A percentile compares a stretch with the other conserved stretches of the same genome.
These are phyloP conservation scores for Oncorhynchus keta DNA, from an alignment of 2,113 vertebrate genomes.

Conservation along the genomic window DNA sequence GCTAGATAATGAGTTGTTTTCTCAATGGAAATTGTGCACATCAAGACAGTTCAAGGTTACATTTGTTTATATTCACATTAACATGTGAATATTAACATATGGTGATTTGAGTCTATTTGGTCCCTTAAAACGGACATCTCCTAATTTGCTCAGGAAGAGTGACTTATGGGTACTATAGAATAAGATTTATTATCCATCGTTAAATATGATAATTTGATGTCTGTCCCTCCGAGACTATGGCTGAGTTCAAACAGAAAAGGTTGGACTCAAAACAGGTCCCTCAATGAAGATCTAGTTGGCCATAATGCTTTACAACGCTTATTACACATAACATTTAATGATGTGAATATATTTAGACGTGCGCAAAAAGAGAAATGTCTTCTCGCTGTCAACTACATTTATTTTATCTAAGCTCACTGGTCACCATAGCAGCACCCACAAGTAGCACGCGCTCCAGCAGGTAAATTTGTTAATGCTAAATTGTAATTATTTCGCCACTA, in stretches of 20 bases:
- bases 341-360: no score
- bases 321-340: no score
- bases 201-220: slow-evolving; percentile 19
- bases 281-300: no score
- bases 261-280: not conserved
- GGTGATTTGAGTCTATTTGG: slow-evolving; percentile 9
- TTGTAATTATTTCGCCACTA: no score
- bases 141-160: slow-evolving; percentile 1
- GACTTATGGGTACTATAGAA: not conserved
- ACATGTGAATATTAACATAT: slow-evolving; percentile 3
- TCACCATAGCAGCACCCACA: no score
- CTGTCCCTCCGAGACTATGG: not conserved
- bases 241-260: not conserved
- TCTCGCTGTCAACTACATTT: no score
- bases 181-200: slow-evolving; percentile 3
- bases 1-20: not conserved
- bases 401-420: no score
- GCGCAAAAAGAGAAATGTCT: no score
- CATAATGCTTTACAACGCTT: no score
- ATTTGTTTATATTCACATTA: not conserved
- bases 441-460: no score
- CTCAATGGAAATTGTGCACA: not conserved
- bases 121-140: not conserved
- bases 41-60: not conserved
- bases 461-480: no score